A percentile compares a stretch with the other conserved stretches of the same genome.
Conservation (phyloP, 2,113 vertebrate genomes). For the Sorex fumeus region DNA sequence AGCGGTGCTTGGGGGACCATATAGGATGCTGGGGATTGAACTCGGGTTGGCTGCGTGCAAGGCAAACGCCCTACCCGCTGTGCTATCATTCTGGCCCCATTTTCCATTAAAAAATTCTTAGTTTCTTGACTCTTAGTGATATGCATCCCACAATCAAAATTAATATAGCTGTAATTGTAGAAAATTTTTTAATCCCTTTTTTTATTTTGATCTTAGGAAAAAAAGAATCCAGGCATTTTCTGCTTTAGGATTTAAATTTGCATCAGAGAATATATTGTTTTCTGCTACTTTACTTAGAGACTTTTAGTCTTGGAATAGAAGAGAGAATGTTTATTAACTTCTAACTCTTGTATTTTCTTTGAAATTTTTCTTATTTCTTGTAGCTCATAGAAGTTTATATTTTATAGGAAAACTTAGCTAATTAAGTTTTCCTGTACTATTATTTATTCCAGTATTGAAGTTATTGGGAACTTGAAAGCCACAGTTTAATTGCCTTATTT, state of each 20-base stretch:
- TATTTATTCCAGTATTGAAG: neutral
- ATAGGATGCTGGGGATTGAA: no score
- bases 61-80: no score
- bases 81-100: no score
- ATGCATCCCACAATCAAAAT: no score
- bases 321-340: neutral
- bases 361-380: neutral
- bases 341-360: neutral
- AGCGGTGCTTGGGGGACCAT: no score
- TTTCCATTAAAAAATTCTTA: no score
- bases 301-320: neutral
- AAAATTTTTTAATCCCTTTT: no score
- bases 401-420: neutral
- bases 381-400: neutral
- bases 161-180: no score
- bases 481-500: constrained; percentile 1
- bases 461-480: neutral
- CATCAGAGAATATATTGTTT: neutral
- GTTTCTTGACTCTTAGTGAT: no score
- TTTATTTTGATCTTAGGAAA: neutral
- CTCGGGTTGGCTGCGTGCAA: no score
- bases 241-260: neutral
- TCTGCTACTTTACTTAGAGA: neutral
- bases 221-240: neutral
- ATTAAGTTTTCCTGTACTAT: neutral